phyloP scores from a whole-genome alignment of 2,888 invertebrate genomes.

The Digitonthophagus gazella region DNA sequence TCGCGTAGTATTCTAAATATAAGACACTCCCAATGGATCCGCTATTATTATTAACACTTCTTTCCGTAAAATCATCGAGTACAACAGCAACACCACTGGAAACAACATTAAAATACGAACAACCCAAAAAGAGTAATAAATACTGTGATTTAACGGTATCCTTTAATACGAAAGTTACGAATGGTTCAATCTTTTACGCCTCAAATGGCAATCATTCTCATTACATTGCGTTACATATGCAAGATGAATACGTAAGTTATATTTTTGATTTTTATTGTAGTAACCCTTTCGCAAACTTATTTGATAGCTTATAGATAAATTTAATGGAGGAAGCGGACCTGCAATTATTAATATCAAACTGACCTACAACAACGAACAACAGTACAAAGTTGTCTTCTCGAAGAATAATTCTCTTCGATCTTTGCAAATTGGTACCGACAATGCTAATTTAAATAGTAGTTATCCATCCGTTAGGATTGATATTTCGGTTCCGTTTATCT shows the following conservation, averaged over 20 bases:
- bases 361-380: constrained; percentile 69
- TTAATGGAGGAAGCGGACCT: constrained; percentile 67
- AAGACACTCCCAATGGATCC: constrained; percentile 3
- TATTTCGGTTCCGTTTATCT: constrained; percentile 69
- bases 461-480: constrained; percentile 51
- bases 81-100: background rate
- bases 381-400: constrained; percentile 75
- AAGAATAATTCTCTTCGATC: constrained; percentile 63
- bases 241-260: constrained; percentile 65
- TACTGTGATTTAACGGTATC: constrained; percentile 74
- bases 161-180: constrained; percentile 71
- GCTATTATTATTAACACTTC: background rate
- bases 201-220: constrained; percentile 60
- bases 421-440: constrained; percentile 64
- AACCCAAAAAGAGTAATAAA: constrained; percentile 58
- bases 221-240: constrained; percentile 73
- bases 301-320: constrained; percentile 64
- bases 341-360: constrained; percentile 56
- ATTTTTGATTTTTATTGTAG: background rate
- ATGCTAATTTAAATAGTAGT: constrained; percentile 40
- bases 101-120: constrained; percentile 64
- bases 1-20: background rate
- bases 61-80: background rate
- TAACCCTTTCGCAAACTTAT: background rate
- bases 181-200: constrained; percentile 86